These are phyloP conservation scores for Haemorhous mexicanus DNA, from an alignment of 2,113 vertebrate species.

Conservation along the genomic window DNA sequence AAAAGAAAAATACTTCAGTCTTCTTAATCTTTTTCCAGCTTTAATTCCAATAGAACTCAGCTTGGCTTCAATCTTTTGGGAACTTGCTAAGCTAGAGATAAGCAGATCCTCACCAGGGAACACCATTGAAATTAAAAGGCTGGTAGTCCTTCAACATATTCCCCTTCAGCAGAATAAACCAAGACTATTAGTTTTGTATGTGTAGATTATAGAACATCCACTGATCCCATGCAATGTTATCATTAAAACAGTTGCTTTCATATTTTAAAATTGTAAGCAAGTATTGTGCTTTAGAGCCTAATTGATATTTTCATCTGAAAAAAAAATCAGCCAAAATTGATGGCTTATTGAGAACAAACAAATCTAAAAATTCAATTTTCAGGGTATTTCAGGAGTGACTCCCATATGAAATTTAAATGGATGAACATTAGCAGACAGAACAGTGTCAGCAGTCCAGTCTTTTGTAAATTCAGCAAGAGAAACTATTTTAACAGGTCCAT, in stretches of 20 bases:
- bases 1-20: background rate
- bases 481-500: background rate
- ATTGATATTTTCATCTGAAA: background rate
- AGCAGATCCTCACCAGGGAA: background rate
- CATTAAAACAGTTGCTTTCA: background rate
- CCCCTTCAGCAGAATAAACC: background rate
- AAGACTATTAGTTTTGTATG: background rate
- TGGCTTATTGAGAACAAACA: background rate
- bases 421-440: background rate
- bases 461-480: background rate
- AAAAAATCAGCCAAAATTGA: background rate
- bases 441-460: background rate
- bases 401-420: background rate
- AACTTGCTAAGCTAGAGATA: background rate
- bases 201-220: background rate
- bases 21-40: slow-evolving; percentile 12
- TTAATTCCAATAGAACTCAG: slow-evolving; percentile 17
- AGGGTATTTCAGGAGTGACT: background rate
- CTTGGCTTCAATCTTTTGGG: background rate
- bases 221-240: background rate
- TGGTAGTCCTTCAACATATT: background rate
- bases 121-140: background rate
- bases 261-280: background rate
- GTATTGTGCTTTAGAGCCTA: background rate
- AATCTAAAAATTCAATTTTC: background rate